Evolutionary conservation across 1,140 invertebrate genomes (phyloP), one percentile per base, ranked within the genome.

Genomic region (Drosophila dunni): DNA sequence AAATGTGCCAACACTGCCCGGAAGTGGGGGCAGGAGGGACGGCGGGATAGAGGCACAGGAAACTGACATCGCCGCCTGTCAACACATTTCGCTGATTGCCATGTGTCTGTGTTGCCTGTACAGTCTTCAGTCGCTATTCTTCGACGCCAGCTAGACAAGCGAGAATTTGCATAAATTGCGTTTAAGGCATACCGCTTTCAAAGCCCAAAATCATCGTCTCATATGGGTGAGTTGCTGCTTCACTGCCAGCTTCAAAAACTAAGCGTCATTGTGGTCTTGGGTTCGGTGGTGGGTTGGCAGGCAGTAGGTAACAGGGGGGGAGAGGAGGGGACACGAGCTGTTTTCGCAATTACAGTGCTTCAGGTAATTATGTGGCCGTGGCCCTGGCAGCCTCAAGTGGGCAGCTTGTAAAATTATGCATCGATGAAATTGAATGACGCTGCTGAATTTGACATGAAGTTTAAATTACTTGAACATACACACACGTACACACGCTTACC

Each of bases 361-460:
- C 83, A 86, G 83, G 83, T 86, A 88, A 86, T 86, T 88, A 88
- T 66, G 69, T 83, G 79, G 53, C 64, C 56, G 17, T 48, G 67
- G 78, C 67, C 36, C 51, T 63, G 77, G 63, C 77, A 78, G 65
- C 66, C 72, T 82, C 83, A 66, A 86, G 83, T 79, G 80, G 62
- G 45, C 44, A 72, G 60, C 54, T 70, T 78, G 74, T 66, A 70
- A 89, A 88, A 88, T 88, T 88, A 88, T 89, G 77, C 84, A 79
- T 69, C 80, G 78, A 83, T 89, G 83, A 78, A 80, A 89, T 78
- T 89, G 80, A 89, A 88, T 89, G 84, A 88, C 84, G 69, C 67
- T 74, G 72, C 84, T 91, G 88, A 91, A 91, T 89, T 82, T 91
- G 88, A 91, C 88, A 91, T 91, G 74, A 84, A 91, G 88, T 91